Conservation (phyloP, 2,797 vertebrate genomes). For the Emydoidea blandingii region DNA sequence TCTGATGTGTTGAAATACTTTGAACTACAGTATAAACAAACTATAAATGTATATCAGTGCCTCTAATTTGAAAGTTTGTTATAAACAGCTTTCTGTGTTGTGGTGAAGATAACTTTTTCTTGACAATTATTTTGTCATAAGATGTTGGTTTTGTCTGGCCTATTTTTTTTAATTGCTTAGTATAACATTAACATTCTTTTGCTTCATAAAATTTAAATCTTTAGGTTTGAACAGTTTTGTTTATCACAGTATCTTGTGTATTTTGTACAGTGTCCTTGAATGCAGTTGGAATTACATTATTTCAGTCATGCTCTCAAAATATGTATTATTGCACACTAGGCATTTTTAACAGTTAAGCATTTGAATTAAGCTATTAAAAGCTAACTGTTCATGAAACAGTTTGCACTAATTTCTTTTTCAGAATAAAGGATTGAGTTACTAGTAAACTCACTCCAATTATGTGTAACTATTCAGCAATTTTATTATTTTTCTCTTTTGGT, state of each 20-base stretch:
- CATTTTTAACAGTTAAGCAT: not conserved
- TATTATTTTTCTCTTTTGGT: slow-evolving; percentile 48
- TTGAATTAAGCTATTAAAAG: not conserved
- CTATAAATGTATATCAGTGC: not conserved
- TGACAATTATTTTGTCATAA: not conserved
- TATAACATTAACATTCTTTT: not conserved
- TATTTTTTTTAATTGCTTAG: not conserved
- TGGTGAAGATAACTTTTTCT: not conserved
- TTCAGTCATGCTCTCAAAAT: not conserved
- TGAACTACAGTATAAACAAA: not conserved
- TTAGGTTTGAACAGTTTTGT: not conserved
- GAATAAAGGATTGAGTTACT: not conserved
- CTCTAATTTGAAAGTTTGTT: not conserved
- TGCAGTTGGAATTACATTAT: slow-evolving; percentile 15
- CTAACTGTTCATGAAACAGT: not conserved
- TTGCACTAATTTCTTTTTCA: not conserved
- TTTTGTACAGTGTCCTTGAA: slow-evolving; percentile 11
- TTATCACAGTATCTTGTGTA: not conserved
- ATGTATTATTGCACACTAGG: not conserved
- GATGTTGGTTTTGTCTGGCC: not conserved
- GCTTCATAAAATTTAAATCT: slow-evolving; percentile 23
- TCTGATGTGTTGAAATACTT: not conserved
- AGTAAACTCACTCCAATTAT: not conserved
- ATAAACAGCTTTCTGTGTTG: not conserved
- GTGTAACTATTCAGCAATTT: not conserved